Evolutionary conservation across 2,797 vertebrate species (phyloP).

Genomic region (Rhodeus uyekii): DNA sequence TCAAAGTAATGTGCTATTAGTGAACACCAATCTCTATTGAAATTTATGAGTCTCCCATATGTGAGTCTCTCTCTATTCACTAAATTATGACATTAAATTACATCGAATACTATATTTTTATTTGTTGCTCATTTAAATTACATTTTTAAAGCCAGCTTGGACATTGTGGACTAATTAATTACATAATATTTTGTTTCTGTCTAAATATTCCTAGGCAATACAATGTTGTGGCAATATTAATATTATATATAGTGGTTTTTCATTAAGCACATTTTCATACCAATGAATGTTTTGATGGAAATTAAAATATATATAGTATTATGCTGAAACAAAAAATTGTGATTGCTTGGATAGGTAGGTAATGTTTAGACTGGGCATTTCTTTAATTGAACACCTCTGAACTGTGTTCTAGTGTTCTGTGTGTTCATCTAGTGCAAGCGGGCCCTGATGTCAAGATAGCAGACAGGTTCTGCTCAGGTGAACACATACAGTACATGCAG

Average conservation of each 20-base stretch:
- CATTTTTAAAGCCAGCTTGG: background rate
- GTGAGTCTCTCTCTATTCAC: background rate
- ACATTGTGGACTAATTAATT: background rate
- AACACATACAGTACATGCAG: background rate
- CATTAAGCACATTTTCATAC: background rate
- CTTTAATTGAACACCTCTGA: too few species aligned
- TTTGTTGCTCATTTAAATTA: background rate
- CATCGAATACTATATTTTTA: background rate
- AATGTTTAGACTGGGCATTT: background rate
- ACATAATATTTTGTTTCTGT: background rate
- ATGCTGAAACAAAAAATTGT: background rate
- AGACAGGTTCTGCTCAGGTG: background rate
- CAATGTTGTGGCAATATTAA: background rate
- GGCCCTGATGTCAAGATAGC: background rate
- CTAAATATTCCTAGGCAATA: background rate
- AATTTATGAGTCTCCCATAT: background rate
- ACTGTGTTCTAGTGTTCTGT: too few species aligned
- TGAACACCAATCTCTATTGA: background rate
- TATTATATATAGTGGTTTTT: background rate
- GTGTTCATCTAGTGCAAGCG: background rate
- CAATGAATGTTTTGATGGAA: background rate
- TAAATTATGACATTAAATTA: background rate
- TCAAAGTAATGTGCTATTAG: background rate
- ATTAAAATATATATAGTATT: background rate
- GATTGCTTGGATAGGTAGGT: background rate